Evolutionary conservation across 2,888 invertebrate genomes (phyloP).

Genomic region (Pimpla rufipes): DNA sequence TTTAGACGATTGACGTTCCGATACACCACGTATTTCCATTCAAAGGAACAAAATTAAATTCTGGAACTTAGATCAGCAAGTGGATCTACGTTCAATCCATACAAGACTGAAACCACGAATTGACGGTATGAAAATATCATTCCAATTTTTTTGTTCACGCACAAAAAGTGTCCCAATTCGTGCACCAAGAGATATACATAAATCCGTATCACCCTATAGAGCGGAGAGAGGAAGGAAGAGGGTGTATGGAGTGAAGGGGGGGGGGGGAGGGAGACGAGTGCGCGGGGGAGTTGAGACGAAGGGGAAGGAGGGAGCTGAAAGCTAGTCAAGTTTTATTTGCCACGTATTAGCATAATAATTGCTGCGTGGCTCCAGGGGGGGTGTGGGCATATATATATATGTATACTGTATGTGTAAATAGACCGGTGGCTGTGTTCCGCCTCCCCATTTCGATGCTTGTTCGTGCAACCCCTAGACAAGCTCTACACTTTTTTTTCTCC

Average conservation of each 20-base stretch:
- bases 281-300: slow-evolving; percentile 42
- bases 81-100: neutral
- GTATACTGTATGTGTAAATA: slow-evolving; percentile 6
- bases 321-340: slow-evolving; percentile 74
- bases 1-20: too few species aligned
- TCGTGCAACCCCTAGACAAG: slow-evolving; percentile 54
- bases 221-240: slow-evolving; percentile 19
- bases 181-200: slow-evolving; percentile 43
- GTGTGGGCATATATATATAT: slow-evolving; percentile 31
- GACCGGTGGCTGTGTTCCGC: slow-evolving; percentile 11
- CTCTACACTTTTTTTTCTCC: slow-evolving; percentile 28
- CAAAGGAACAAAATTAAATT: neutral
- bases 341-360: slow-evolving; percentile 83
- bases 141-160: neutral
- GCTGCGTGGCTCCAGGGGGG: slow-evolving; percentile 69
- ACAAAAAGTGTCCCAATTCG: neutral
- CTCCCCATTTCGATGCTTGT: slow-evolving; percentile 52
- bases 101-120: neutral
- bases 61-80: neutral
- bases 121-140: neutral
- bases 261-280: neutral
- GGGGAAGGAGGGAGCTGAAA: slow-evolving; percentile 49
- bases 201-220: slow-evolving; percentile 32
- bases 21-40: neutral
- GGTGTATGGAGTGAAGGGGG: neutral